Conservation (phyloP, 2,113 vertebrate genomes). For the Vireo altiloquus region DNA sequence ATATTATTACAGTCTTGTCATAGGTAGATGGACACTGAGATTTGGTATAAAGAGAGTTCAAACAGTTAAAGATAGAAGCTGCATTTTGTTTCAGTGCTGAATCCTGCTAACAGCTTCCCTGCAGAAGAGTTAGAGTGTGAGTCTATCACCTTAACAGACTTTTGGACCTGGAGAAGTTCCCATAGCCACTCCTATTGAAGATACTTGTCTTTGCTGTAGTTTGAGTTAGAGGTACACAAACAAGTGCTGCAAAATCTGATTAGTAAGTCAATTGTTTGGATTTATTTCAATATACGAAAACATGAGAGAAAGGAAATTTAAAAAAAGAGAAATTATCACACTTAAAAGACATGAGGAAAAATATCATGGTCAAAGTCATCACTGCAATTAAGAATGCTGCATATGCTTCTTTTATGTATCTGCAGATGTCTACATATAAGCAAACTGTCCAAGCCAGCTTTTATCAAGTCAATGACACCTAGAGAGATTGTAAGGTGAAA, state of each 20-base stretch:
- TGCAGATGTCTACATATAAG: neutral
- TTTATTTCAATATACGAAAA: neutral
- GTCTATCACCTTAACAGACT: neutral
- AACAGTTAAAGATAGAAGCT: neutral
- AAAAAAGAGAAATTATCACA: neutral
- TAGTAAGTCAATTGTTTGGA: neutral
- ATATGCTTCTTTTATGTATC: neutral
- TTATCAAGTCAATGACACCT: neutral
- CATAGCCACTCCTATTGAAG: neutral
- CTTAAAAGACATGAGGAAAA: neutral
- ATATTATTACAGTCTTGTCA: neutral
- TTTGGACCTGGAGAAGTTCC: neutral
- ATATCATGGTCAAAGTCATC: neutral
- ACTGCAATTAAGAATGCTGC: neutral
- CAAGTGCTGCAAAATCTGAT: neutral
- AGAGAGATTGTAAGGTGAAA: neutral
- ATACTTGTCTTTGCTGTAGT: neutral
- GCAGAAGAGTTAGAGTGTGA: neutral
- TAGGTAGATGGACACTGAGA: neutral
- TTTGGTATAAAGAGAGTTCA: neutral
- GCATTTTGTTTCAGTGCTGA: neutral
- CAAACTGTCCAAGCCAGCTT: neutral
- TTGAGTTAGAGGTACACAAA: neutral
- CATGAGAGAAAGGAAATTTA: rapidly evolving
- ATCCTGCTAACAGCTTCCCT: neutral